A percentile compares a stretch with the other conserved stretches of the same genome.
These are phyloP conservation scores for Paralichthys olivaceus DNA, from an alignment of 2,113 vertebrate genomes.

Conservation along the genomic window DNA sequence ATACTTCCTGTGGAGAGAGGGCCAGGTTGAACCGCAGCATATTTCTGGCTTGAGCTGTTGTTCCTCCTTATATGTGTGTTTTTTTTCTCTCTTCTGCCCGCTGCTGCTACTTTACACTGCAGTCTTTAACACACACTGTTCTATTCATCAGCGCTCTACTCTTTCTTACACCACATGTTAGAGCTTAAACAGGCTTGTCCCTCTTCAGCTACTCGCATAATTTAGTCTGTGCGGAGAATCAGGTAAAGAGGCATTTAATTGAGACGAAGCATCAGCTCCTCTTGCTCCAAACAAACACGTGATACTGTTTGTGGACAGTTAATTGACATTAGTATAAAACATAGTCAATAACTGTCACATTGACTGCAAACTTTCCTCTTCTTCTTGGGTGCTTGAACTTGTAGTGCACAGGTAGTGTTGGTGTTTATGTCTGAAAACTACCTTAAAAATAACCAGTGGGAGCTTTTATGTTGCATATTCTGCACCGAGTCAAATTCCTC, in stretches of 20 bases:
- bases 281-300: background rate
- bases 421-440: too few relatives aligned
- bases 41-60: slow-evolving; percentile 83
- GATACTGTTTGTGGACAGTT: background rate
- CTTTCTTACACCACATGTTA: slow-evolving; percentile 58
- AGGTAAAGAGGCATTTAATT: slow-evolving; percentile 12
- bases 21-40: slow-evolving; percentile 83
- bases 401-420: too few relatives aligned
- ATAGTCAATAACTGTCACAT: background rate
- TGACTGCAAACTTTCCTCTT: background rate
- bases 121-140: slow-evolving; percentile 68
- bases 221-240: slow-evolving; percentile 30
- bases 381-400: too few relatives aligned
- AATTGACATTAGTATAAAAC: background rate
- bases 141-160: slow-evolving; percentile 60
- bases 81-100: slow-evolving; percentile 46
- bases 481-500: background rate
- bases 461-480: background rate
- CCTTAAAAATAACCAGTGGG: background rate
- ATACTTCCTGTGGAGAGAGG: slow-evolving; percentile 81
- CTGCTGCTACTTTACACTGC: slow-evolving; percentile 68
- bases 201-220: slow-evolving; percentile 39
- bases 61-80: slow-evolving; percentile 62
- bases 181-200: slow-evolving; percentile 43
- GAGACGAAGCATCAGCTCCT: slow-evolving; percentile 1